Evolutionary conservation across 2,113 vertebrate species (phyloP).

Genomic region (Mus pahari): DNA sequence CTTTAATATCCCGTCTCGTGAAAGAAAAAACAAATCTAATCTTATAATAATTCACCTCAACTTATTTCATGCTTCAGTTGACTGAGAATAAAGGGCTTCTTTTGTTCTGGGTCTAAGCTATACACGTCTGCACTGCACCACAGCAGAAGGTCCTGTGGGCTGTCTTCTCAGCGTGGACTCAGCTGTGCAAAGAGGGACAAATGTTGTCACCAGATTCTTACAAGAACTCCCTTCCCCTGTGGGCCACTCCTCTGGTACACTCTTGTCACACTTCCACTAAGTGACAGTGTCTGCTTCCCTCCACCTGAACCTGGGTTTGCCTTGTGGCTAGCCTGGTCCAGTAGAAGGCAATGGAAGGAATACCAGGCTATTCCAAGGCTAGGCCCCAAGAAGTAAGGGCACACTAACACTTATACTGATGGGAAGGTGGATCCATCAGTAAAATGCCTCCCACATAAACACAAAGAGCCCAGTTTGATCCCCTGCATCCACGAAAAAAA

Average conservation of each 20-base stretch:
- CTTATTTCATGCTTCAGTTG: neutral
- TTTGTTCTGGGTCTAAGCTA: neutral
- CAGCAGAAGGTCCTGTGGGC: neutral
- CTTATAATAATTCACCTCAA: no score
- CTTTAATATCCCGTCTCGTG: neutral
- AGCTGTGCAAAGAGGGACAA: neutral
- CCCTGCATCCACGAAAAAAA: neutral
- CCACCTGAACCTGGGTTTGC: no score
- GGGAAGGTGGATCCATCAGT: neutral
- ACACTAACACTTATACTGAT: no score
- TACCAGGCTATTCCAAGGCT: neutral
- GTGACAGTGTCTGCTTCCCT: neutral
- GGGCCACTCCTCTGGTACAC: neutral
- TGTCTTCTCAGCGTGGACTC: neutral
- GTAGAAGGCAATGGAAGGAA: neutral
- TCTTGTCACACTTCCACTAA: neutral
- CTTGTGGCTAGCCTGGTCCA: no score
- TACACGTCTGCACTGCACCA: fast-evolving
- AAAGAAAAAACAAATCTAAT: neutral
- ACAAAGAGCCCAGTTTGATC: neutral
- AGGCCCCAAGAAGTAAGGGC: neutral
- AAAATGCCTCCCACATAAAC: neutral
- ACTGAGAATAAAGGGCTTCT: neutral
- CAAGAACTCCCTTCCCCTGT: neutral
- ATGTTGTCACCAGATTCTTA: neutral